Percentiles rank a stretch among this genome's conserved stretches.
phyloP scores from a whole-genome alignment of 2,888 invertebrate genomes.

The Zaprionus obscuricornis region DNA sequence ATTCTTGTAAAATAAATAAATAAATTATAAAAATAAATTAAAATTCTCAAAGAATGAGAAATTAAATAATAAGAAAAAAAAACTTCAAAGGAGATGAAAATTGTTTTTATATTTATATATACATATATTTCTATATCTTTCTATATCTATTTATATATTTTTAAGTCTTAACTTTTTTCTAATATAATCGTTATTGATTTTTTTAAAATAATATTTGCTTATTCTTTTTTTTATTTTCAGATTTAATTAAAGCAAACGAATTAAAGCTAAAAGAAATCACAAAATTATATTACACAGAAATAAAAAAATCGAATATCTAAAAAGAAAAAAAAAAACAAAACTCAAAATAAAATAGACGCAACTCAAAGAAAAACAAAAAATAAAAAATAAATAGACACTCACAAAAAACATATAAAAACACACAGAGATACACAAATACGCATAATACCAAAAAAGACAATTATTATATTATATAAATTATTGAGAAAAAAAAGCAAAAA shows the following conservation, averaged over 20 bases:
- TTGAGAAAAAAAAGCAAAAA: conserved; percentile 28
- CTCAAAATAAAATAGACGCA: conserved; percentile 39
- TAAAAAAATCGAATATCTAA: conserved; percentile 14
- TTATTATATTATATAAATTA: conserved; percentile 52
- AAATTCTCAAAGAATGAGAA: too few relatives aligned
- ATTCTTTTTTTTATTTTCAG: conserved; percentile 5
- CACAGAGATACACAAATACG: conserved; percentile 31
- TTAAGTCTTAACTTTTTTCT: too few relatives aligned
- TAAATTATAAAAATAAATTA: too few relatives aligned
- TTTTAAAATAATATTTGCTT: too few relatives aligned
- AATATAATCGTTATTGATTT: too few relatives aligned
- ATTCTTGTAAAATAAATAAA: not conserved
- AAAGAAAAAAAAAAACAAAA: conserved; percentile 20
- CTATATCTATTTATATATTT: too few relatives aligned
- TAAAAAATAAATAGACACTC: conserved; percentile 32
- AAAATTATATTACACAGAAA: conserved; percentile 19
- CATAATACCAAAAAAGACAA: conserved; percentile 38
- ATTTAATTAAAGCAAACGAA: conserved; percentile 48
- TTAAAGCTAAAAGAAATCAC: conserved; percentile 35
- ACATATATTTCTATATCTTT: too few relatives aligned
- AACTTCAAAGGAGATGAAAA: too few relatives aligned
- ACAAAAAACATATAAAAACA: conserved; percentile 36
- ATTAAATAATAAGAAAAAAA: too few relatives aligned
- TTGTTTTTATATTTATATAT: too few relatives aligned
- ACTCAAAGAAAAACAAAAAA: conserved; percentile 32